A percentile compares a stretch with the other conserved stretches of the same genome.
Evolutionary conservation across 2,888 invertebrate genomes (phyloP).

Genomic region (Hypercompe scribonia): DNA sequence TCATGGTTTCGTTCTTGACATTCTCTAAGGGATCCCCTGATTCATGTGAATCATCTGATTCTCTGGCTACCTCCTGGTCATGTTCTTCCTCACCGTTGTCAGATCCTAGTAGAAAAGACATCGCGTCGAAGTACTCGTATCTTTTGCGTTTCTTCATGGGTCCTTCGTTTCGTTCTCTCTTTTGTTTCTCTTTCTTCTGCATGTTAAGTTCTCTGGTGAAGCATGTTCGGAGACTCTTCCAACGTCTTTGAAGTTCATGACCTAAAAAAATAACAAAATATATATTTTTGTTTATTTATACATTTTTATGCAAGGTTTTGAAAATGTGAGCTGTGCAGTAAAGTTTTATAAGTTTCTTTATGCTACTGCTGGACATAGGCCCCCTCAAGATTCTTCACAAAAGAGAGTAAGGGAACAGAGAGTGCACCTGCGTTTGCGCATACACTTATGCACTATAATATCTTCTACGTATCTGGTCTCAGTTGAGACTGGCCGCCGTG

Average conservation of each 20-base stretch:
- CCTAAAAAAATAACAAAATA: conserved; percentile 53
- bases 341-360: too few species aligned
- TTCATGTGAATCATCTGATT: conserved; percentile 38
- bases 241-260: conserved; percentile 66
- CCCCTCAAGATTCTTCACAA: too few species aligned
- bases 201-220: conserved; percentile 65
- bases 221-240: conserved; percentile 71
- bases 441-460: too few species aligned
- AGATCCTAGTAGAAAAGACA: conserved; percentile 59
- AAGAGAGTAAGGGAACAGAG: too few species aligned
- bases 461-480: too few species aligned
- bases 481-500: too few species aligned
- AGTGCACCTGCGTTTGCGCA: too few species aligned
- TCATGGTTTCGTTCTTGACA: conserved; percentile 51
- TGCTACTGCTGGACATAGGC: too few species aligned
- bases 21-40: conserved; percentile 52
- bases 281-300: too few species aligned
- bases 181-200: conserved; percentile 60
- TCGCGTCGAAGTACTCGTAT: conserved; percentile 64
- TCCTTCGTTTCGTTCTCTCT: conserved; percentile 48
- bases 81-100: conserved; percentile 28
- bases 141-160: conserved; percentile 59
- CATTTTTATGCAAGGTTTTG: too few species aligned
- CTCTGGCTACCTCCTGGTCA: conserved; percentile 31
- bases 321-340: too few species aligned